phyloP scores from a whole-genome alignment of 2,797 vertebrate species.

The Prionace glauca region DNA sequence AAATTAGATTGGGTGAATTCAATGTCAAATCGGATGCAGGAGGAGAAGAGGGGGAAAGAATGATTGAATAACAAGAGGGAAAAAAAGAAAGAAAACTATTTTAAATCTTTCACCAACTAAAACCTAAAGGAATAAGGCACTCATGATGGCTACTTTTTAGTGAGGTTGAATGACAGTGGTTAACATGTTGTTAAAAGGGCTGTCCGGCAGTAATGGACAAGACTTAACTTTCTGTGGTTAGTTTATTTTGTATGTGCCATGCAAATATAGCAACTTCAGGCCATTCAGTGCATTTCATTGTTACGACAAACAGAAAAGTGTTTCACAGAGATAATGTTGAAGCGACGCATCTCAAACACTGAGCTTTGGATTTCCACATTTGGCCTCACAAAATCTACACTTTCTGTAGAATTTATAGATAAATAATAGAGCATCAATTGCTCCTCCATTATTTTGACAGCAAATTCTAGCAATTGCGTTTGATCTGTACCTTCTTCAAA shows the following conservation, averaged over 20 bases:
- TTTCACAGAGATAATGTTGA: not conserved
- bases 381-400: not conserved
- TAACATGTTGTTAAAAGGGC: not conserved
- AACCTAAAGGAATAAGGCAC: not conserved
- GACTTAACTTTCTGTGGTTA: not conserved
- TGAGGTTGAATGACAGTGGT: not conserved
- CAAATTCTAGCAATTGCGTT: not conserved
- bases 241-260: not conserved
- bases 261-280: not conserved
- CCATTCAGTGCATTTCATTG: not conserved
- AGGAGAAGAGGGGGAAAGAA: not conserved
- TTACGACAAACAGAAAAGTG: not conserved
- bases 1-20: not conserved
- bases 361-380: not conserved
- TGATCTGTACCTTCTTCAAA: not conserved
- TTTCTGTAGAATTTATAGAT: not conserved
- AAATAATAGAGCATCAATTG: not conserved
- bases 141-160: not conserved
- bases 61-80: not conserved
- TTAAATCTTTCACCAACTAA: not conserved
- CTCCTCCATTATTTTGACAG: not conserved
- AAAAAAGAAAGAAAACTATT: not conserved
- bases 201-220: not conserved
- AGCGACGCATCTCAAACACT: not conserved
- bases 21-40: not conserved